Base-by-base conservation (phyloP, 1,140 invertebrate species). In the Riptortus pedestris region DNA sequence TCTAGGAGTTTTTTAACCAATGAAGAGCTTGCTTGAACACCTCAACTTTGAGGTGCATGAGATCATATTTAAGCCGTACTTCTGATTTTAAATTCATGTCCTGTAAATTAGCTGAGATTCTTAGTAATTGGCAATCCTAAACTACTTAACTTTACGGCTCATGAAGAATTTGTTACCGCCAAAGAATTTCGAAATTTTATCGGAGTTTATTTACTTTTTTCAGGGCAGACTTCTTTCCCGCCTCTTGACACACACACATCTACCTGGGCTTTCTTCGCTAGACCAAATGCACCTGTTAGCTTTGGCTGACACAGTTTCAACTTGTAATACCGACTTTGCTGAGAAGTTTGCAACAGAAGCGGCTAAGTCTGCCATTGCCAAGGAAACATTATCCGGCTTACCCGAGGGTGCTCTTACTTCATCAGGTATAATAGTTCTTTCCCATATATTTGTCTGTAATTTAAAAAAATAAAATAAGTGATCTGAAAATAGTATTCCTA, bases 281-380 rank as follows among this genome's bases (percentile, higher is more conserved):
- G 97, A 99, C 77, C 97, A 99, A 75, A 98, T 99, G 95, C 96
- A 99, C 77, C 78, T 99, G 27, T 75, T 99, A 9, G 96, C 96
- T 4, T 74, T 99, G 22, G 96, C 96, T 24, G 96, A 99, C 71
- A 98, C 97, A 0, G 93, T 99, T 0, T 93, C 94, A 0, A 93
- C 91, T 0, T 91, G 88, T 70, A 90, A 92, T 70, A 87, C 87
- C 0, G 89, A 93, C 72, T 88, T 91, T 69, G 85, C 88, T 0
- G 90, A 92, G 71, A 78, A 87, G 51, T 88, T 92, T 69, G 87
- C 88, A 2, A 85, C 85, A 5, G 88, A 88, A 69, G 81, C 87
- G 33, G 85, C 81, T 24, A 90, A 82, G 75, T 86, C 76, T 45
- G 82, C 83, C 0, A 81, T 84, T 47, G 80, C 81, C 1, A 87